Conservation (phyloP, 2,797 vertebrate species). For the Ctenochaetus hawaiiensis region DNA sequence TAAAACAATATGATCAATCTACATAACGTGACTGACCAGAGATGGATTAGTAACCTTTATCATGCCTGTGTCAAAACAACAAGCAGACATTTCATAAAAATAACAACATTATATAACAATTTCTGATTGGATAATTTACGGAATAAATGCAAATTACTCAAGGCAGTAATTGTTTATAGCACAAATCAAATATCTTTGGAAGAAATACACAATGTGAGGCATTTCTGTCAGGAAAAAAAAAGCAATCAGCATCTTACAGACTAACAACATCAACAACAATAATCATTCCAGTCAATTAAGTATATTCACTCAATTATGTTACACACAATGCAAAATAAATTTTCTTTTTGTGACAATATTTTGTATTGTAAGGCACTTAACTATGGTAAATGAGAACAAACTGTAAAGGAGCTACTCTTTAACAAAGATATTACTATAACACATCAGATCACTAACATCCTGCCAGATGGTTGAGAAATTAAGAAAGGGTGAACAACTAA, state of each 20-base stretch:
- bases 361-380: conserved; percentile 5
- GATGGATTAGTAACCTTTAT: neutral
- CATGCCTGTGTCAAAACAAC: neutral
- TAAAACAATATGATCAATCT: neutral
- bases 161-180: too few relatives aligned
- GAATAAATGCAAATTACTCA: too few relatives aligned
- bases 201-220: neutral
- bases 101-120: neutral
- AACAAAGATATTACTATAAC: conserved; percentile 15
- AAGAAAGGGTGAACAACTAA: neutral
- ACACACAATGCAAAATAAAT: neutral
- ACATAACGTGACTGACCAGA: neutral
- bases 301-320: neutral
- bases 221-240: neutral
- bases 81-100: neutral
- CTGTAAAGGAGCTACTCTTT: conserved; percentile 5
- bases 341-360: conserved; percentile 14
- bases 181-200: neutral
- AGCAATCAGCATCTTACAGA: neutral
- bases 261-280: neutral
- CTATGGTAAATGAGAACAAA: conserved; percentile 19
- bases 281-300: neutral
- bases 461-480: neutral
- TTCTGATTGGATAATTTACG: too few relatives aligned
- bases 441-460: neutral